Base-by-base conservation (phyloP, 1,140 invertebrate genomes). In the Ericerus pela region DNA sequence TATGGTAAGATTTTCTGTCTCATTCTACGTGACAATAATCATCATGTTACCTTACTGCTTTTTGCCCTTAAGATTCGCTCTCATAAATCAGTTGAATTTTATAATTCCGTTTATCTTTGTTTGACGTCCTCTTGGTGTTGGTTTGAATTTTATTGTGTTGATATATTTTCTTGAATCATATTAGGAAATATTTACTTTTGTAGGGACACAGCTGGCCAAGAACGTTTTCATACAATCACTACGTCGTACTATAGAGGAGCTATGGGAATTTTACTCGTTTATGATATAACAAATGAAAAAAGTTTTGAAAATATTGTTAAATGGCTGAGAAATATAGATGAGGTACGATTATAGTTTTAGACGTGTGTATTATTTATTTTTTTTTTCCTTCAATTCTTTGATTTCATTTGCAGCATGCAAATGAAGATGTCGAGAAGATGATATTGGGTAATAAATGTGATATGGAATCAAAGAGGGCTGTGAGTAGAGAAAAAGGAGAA, bases 381-480 rank as follows among this genome's bases (percentile, higher is more conserved):
- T 47, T 14, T 47, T 6, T 5, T 47, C 11, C 41, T 33, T 33
- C 8, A 10, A 33, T 10, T 33, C n/a, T 33, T 33, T 10, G n/a
- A n/a, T 33, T 33, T 10, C n/a, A 36, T 60, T 56, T 61, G 54
- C 65, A 94, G 87, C 94, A 99, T 78, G 96, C 95, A 20, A 97
- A 94, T 76, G 95, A 97, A 75, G 94, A 99, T 78, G 96, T 99
- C 53, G 95, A 97, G 66, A 98, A 97, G 72, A 98, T 99, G 95
- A 93, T 99, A 65, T 75, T 99, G 63, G 96, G 96, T 53, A 99
- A 99, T 71, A 99, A 99, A 77, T 96, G 93, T 81, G 96, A 99
- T 77, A 94, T 98, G 86, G 87, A 94, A 67, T 91, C 94, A 65
- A 95, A 92, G 73, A 78, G 96, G 73, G 84, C 91, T 66, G 92